These are phyloP conservation scores for Perdita meconis DNA, from an alignment of 2,888 invertebrate species.

Conservation along the genomic window DNA sequence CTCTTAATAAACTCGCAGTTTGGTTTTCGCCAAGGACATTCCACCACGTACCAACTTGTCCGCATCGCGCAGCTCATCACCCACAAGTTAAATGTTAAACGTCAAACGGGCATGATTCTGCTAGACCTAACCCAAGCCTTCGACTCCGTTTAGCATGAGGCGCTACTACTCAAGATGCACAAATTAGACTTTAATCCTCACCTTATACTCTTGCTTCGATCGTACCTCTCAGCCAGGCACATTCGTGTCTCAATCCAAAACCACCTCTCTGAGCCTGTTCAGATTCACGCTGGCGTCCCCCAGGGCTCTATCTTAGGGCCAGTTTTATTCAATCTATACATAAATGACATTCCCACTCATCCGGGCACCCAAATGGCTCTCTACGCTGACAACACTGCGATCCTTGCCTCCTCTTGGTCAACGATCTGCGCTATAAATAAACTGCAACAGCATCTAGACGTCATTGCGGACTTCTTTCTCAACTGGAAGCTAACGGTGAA, in stretches of 20 bases:
- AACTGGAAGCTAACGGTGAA: no score
- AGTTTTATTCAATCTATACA: slow-evolving; percentile 2
- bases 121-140: slow-evolving; percentile 1
- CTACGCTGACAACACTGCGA: no score
- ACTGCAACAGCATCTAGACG: no score
- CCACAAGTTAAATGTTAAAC: background rate
- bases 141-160: slow-evolving; percentile 9
- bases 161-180: background rate
- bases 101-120: background rate
- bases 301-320: slow-evolving; percentile 22
- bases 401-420: no score
- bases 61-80: background rate
- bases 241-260: background rate
- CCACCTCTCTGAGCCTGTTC: background rate
- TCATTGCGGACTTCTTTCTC: no score
- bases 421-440: no score
- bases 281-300: background rate
- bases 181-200: background rate
- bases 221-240: background rate
- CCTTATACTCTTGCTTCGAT: background rate
- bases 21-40: background rate
- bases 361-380: no score
- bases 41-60: background rate
- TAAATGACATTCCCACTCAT: slow-evolving; percentile 12
- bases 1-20: background rate